Conservation (phyloP, 2,113 vertebrate species). For the Lampris incognitus region DNA sequence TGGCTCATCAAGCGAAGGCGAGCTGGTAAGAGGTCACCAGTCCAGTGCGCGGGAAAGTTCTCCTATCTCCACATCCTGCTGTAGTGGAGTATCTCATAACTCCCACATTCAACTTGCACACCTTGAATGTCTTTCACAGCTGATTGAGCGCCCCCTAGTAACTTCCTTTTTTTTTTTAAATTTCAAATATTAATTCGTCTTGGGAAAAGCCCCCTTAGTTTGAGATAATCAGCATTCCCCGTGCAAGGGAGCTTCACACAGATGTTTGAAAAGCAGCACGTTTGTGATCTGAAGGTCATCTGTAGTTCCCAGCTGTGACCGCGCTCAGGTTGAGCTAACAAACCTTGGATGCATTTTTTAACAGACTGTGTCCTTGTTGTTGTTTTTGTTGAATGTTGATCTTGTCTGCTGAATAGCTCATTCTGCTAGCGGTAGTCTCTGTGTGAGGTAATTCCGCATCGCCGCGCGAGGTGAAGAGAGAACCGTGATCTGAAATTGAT, state of each 20-base stretch:
- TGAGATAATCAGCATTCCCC: neutral
- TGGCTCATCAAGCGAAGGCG: conserved; percentile 56
- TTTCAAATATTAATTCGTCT: neutral
- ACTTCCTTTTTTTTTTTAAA: neutral
- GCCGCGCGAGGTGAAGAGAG: neutral
- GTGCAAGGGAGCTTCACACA: neutral
- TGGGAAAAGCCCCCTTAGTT: neutral
- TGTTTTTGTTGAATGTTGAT: no score
- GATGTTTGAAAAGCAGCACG: no score
- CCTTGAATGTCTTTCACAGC: conserved; percentile 23
- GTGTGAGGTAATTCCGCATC: neutral
- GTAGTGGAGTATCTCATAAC: conserved; percentile 5
- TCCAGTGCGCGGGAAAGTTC: conserved; percentile 44
- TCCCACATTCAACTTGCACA: conserved; percentile 4
- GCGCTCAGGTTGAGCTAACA: no score
- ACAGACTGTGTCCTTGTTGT: no score
- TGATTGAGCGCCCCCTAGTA: neutral
- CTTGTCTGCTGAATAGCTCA: no score
- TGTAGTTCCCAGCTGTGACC: no score
- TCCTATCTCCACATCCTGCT: conserved; percentile 7
- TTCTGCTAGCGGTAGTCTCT: no score
- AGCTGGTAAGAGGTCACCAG: conserved; percentile 65
- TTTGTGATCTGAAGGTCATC: no score
- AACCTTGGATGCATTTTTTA: no score
- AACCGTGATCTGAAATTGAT: conserved; percentile 19